phyloP scores from a whole-genome alignment of 2,888 invertebrate species.

The Stenichneumon culpator region DNA sequence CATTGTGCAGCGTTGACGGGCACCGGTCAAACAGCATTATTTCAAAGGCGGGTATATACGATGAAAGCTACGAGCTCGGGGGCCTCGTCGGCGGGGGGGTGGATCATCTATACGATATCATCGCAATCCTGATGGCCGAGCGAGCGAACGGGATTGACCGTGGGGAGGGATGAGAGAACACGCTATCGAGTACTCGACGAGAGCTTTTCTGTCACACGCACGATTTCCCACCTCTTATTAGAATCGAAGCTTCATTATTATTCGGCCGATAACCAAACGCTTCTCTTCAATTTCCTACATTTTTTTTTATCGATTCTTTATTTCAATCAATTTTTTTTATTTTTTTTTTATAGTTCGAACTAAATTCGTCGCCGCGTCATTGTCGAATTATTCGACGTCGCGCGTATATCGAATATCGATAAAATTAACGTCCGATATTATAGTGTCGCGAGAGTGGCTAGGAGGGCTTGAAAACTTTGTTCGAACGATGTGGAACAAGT shows the following conservation, averaged over 20 bases:
- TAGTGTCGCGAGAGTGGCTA: not conserved
- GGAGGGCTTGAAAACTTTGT: conserved; percentile 3
- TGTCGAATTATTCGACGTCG: conserved; percentile 20
- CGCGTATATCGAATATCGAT: conserved; percentile 42
- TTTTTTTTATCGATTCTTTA: conserved; percentile 1
- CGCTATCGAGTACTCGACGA: conserved; percentile 72
- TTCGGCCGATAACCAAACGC: conserved; percentile 59
- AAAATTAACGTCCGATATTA: conserved; percentile 20
- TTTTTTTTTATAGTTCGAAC: not conserved
- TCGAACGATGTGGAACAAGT: not conserved
- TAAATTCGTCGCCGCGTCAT: not conserved
- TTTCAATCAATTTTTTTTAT: conserved; percentile 26
- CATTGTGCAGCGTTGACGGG: conserved; percentile 80
- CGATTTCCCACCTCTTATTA: conserved; percentile 69
- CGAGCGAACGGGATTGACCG: conserved; percentile 20
- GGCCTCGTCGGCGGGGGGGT: conserved; percentile 9
- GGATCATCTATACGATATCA: conserved; percentile 54
- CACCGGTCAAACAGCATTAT: conserved; percentile 80
- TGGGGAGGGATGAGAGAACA: conserved; percentile 50
- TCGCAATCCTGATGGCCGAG: conserved; percentile 59
- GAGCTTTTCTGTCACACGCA: conserved; percentile 82
- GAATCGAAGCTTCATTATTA: conserved; percentile 72
- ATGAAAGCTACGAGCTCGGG: conserved; percentile 43
- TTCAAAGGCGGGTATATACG: conserved; percentile 77
- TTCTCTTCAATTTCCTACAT: conserved; percentile 15